phyloP scores from a whole-genome alignment of 2,113 vertebrate genomes.

The Oplegnathus fasciatus region DNA sequence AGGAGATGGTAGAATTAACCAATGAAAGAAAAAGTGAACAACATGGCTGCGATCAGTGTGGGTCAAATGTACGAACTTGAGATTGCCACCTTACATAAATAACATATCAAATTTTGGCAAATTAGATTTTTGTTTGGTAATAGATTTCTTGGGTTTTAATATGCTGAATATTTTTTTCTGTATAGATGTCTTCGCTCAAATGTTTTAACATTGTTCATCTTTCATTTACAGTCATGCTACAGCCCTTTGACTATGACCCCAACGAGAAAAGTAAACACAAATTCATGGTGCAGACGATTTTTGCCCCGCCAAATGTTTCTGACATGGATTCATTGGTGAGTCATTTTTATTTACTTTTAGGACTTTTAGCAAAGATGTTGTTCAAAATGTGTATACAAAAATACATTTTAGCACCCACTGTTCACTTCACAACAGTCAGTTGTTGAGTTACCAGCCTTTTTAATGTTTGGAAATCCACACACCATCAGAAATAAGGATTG shows the following conservation, averaged over 20 bases:
- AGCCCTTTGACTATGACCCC: slow-evolving; percentile 98
- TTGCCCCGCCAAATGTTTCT: slow-evolving; percentile 90
- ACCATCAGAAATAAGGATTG: not conserved
- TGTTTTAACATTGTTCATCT: slow-evolving; percentile 13
- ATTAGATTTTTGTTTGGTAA: not conserved
- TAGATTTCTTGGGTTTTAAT: not conserved
- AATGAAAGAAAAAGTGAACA: not conserved
- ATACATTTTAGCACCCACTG: not conserved
- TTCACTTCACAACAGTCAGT: not conserved
- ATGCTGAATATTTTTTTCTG: not conserved
- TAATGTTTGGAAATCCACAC: not conserved
- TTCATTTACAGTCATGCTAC: slow-evolving; percentile 92
- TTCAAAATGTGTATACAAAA: not conserved
- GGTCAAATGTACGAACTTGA: not conserved
- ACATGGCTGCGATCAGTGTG: not conserved
- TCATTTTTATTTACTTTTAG: slow-evolving; percentile 31
- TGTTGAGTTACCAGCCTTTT: not conserved
- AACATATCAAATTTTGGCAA: not conserved
- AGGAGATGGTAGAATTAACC: not conserved
- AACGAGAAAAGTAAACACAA: slow-evolving; percentile 99
- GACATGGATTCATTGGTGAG: slow-evolving; percentile 98
- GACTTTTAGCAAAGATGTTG: not conserved
- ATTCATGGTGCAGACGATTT: slow-evolving; percentile 99
- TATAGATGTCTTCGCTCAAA: not conserved
- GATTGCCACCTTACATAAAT: not conserved